Evolutionary conservation across 2,113 vertebrate species (phyloP), one percentile per base, ranked within the genome.

Genomic region (Grammomys dolichurus): DNA sequence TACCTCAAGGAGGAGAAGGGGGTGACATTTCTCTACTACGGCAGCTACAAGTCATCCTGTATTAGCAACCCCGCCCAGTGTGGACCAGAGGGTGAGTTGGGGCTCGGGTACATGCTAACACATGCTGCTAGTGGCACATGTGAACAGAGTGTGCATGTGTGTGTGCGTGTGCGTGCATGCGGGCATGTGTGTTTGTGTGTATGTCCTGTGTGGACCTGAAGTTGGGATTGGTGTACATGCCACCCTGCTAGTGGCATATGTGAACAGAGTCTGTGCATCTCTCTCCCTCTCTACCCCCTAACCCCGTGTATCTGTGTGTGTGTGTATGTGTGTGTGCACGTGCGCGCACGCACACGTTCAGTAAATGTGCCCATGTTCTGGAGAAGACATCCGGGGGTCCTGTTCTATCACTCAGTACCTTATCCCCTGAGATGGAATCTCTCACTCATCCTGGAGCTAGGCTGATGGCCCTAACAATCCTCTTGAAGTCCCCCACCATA

Each of bases 51-150:
- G 36, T 98, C 99, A 92, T 99, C 99, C 2, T 99, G 99, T 97
- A 99, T 99, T 77, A 99, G 99, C 95, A 99, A 99, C 77, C 99
- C 99, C 0, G 98, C 98, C 20, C 94, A 98, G 60, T 99, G 99
- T 54, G 99, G 99, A 75, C 99, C 99, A 0, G 98, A 99, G 97
- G 99, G 99, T 99, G 93, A 98, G 99, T 95, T 56, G 46, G 24
- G 87, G 19, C 3, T 73, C 36, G 48, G 65, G 8, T 54, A 11
- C 24, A 51, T 0, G 46, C 31, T 51, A 51, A 51, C 51, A 51
- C 28, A 85, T 14, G 24, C 14, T 5, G 8, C 26, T 31, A 16
- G 7, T 22, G 36, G 26, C 58, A 11, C 22, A 43, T 84, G 81
- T 65, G n/a, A 63, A 65, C 13, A 65, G 17, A 10, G 13, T 60